A percentile compares a stretch with the other conserved stretches of the same genome.
Conservation (phyloP, 92 coral and sea anemone species). For the Isaurus tuberculatus region DNA sequence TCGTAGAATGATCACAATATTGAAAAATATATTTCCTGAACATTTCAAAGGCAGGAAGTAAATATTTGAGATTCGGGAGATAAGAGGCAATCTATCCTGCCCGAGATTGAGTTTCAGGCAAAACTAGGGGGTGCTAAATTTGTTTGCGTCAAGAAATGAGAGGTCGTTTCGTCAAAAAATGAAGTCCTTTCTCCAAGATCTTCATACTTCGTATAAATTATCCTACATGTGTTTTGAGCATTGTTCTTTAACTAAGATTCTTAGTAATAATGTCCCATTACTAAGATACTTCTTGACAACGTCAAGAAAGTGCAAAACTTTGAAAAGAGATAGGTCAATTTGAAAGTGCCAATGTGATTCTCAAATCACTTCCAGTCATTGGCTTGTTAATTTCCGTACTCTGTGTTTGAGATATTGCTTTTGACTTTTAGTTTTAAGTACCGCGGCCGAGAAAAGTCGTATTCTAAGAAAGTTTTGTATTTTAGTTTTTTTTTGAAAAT, state of each 20-base stretch:
- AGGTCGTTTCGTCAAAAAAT: background rate
- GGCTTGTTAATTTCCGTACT: conserved; percentile 47
- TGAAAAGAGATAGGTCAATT: conserved; percentile 52
- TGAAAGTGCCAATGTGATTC: conserved; percentile 26
- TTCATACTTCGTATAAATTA: conserved; percentile 67
- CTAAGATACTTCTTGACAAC: conserved; percentile 49
- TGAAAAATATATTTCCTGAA: conserved; percentile 86
- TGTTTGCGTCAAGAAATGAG: conserved; percentile 9
- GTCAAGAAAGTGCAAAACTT: conserved; percentile 44
- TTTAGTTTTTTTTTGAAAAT: background rate
- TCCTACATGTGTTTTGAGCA: conserved; percentile 66
- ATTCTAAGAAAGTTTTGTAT: background rate
- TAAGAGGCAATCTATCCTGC: conserved; percentile 66
- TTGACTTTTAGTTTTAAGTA: conserved; percentile 29
- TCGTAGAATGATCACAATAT: conserved; percentile 66
- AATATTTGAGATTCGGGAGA: conserved; percentile 74
- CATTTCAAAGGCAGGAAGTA: conserved; percentile 73
- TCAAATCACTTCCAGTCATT: conserved; percentile 46
- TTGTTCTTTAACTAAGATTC: conserved; percentile 40
- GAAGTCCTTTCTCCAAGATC: conserved; percentile 22
- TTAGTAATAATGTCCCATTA: conserved; percentile 34
- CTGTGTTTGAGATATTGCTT: conserved; percentile 19
- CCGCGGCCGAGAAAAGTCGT: background rate
- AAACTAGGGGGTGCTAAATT: conserved; percentile 22
- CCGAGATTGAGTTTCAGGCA: conserved; percentile 35